Evolutionary conservation across 2,113 vertebrate species (phyloP).

Genomic region (Fregetta grallaria): DNA sequence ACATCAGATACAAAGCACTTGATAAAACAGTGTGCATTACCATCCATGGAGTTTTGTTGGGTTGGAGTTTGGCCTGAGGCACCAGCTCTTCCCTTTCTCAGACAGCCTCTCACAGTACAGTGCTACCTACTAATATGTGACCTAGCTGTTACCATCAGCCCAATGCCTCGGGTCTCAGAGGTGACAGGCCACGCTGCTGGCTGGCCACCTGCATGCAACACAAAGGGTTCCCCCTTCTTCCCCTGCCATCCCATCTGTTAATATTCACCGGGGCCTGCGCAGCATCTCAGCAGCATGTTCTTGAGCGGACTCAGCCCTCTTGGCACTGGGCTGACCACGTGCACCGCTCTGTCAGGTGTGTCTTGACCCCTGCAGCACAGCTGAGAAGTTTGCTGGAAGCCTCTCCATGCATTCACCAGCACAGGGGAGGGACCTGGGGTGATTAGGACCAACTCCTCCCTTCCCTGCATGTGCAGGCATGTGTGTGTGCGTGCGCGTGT

Average conservation of each 20-base stretch:
- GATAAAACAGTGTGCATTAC: not conserved
- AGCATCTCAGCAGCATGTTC: not conserved
- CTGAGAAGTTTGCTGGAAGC: not conserved
- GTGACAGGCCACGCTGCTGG: not conserved
- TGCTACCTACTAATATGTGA: not conserved
- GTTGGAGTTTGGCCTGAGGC: not conserved
- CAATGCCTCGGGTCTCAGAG: not conserved
- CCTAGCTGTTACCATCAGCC: not conserved
- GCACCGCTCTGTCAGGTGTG: fast-evolving
- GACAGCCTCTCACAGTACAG: not conserved
- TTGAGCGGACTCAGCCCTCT: fast-evolving
- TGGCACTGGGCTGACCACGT: fast-evolving
- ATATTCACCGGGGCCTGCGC: not conserved
- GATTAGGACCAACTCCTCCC: not conserved
- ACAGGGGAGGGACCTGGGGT: not conserved
- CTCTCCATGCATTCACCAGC: not conserved
- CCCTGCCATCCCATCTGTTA: not conserved
- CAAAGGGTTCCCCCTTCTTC: not conserved
- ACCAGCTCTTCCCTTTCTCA: not conserved
- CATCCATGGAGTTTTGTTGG: not conserved
- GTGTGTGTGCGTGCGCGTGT: not conserved
- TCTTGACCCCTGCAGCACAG: not conserved
- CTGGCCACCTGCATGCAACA: fast-evolving
- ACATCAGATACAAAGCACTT: not conserved
- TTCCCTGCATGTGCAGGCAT: not conserved